Evolutionary conservation across 1,140 invertebrate species (phyloP).

Genomic region (Sycophila sp.): DNA sequence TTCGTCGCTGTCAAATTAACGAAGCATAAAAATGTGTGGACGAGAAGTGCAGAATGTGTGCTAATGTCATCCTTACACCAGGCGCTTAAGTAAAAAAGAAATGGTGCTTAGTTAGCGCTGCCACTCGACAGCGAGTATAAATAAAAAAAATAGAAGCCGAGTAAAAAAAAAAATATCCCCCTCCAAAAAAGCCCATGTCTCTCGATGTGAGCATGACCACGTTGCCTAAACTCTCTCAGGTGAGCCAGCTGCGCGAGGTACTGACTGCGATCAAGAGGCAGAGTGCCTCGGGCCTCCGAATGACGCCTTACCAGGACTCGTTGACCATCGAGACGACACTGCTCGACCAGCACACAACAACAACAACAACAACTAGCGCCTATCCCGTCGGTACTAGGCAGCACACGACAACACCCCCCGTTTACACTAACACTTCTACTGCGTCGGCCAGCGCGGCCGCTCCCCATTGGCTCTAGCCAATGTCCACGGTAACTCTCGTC

Average conservation of each 20-base stretch:
- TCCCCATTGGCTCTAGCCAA: conserved; percentile 65
- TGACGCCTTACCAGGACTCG: conserved; percentile 60
- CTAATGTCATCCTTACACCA: too few relatives aligned
- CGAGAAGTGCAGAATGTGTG: too few relatives aligned
- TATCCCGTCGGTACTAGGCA: conserved; percentile 64
- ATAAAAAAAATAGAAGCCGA: too few relatives aligned
- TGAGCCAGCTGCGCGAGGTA: conserved; percentile 66
- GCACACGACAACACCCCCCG: conserved; percentile 66
- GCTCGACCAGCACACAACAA: conserved; percentile 58
- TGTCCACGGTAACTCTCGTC: conserved; percentile 66
- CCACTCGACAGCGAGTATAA: too few relatives aligned
- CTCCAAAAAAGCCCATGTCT: not conserved
- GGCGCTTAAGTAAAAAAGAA: not conserved
- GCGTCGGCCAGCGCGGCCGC: conserved; percentile 8
- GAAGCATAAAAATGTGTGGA: too few relatives aligned
- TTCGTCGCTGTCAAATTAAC: too few relatives aligned
- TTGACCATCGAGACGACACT: conserved; percentile 65
- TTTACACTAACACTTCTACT: conserved; percentile 66
- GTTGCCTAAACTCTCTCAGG: conserved; percentile 52
- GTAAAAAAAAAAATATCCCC: not conserved
- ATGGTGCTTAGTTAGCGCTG: too few relatives aligned
- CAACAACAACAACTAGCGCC: conserved; percentile 53
- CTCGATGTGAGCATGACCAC: not conserved
- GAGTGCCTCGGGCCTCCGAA: conserved; percentile 57
- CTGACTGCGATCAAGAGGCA: conserved; percentile 64